A percentile compares a stretch with the other conserved stretches of the same genome.
Conservation (phyloP, 2,888 invertebrate species). For the Meiosimyza platycephala region DNA sequence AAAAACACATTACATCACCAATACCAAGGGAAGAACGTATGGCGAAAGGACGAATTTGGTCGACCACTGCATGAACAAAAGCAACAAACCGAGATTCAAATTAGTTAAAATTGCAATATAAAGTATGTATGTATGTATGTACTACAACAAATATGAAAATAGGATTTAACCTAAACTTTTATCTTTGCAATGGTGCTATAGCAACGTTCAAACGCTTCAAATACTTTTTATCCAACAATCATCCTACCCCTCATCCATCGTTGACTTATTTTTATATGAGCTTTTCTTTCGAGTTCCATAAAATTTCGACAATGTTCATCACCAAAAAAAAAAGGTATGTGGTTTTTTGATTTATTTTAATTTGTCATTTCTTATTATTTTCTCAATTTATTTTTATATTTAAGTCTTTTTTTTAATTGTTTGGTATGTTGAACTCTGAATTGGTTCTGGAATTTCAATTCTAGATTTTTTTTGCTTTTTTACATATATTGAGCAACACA, state of each 20-base stretch:
- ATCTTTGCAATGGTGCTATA: neutral
- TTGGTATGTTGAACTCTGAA: too few relatives aligned
- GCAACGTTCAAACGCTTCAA: neutral
- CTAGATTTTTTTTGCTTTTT: too few relatives aligned
- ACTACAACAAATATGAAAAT: neutral
- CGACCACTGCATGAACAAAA: constrained; percentile 1
- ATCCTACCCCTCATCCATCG: neutral
- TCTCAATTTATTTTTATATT: too few relatives aligned
- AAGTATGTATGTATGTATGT: too few relatives aligned
- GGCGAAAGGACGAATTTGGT: neutral
- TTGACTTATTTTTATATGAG: constrained; percentile 1
- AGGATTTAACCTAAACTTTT: constrained; percentile 2
- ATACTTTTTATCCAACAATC: neutral
- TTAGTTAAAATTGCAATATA: constrained; percentile 22
- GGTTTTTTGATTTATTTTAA: too few relatives aligned
- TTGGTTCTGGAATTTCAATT: too few relatives aligned
- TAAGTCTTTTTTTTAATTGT: too few relatives aligned
- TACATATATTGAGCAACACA: too few relatives aligned
- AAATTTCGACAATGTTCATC: constrained; percentile 13
- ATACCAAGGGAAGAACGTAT: constrained; percentile 4
- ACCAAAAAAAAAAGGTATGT: neutral
- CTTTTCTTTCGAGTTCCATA: neutral
- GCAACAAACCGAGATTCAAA: constrained; percentile 17
- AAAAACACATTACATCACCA: constrained; percentile 4
- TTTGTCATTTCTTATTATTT: too few relatives aligned